A percentile compares a stretch with the other conserved stretches of the same genome.
Evolutionary conservation across 2,888 invertebrate genomes (phyloP).

Genomic region (Aricia artaxerxes): DNA sequence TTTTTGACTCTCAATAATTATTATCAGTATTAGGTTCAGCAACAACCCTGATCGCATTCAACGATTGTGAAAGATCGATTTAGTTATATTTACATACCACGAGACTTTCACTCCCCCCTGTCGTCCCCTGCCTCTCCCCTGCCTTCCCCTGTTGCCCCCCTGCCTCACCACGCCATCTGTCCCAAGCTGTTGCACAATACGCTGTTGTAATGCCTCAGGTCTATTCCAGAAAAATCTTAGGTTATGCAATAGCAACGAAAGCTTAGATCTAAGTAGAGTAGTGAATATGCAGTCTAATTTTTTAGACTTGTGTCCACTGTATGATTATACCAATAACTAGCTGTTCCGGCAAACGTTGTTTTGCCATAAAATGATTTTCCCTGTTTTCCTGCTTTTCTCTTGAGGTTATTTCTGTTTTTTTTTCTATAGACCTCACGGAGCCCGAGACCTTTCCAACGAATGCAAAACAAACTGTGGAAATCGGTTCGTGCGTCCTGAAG

Average conservation of each 20-base stretch:
- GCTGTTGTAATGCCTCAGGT: slow-evolving; percentile 21
- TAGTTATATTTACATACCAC: neutral
- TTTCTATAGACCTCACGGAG: too few relatives aligned
- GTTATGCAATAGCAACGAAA: slow-evolving; percentile 39
- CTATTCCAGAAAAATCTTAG: slow-evolving; percentile 25
- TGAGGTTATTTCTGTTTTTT: too few relatives aligned
- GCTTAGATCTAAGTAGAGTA: slow-evolving; percentile 48
- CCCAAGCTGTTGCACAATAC: slow-evolving; percentile 1
- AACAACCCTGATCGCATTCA: neutral
- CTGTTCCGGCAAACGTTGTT: too few relatives aligned
- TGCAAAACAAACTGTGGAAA: too few relatives aligned
- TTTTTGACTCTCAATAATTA: neutral
- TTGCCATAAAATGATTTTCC: too few relatives aligned
- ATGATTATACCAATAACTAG: too few relatives aligned
- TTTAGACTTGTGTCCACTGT: too few relatives aligned
- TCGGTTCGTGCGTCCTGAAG: too few relatives aligned
- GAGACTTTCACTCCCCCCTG: slow-evolving; percentile 6
- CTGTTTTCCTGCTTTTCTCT: too few relatives aligned
- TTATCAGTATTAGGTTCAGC: neutral
- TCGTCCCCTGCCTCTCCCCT: too few relatives aligned
- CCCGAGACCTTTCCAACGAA: too few relatives aligned
- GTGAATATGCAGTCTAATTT: neutral
- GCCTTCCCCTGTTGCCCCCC: neutral
- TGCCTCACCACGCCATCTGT: neutral
- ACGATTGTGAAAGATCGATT: slow-evolving; percentile 15